Evolutionary conservation across 2,113 vertebrate genomes (phyloP).

Genomic region (Speoplatyrhinus poulsoni): DNA sequence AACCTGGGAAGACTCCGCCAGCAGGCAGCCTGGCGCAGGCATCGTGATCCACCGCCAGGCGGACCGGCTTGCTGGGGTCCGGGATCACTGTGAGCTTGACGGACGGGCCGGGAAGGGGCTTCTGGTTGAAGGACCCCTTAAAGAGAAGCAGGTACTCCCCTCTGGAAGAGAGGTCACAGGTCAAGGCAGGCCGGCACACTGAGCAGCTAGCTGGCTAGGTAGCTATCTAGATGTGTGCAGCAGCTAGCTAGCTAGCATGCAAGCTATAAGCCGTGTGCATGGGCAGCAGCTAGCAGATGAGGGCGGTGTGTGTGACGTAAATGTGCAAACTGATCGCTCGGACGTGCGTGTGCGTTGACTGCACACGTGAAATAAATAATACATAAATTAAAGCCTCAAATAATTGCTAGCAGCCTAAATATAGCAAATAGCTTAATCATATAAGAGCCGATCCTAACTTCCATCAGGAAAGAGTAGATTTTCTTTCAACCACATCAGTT

Average conservation of each 20-base stretch:
- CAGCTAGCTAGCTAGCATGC: neutral
- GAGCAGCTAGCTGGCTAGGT: neutral
- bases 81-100: constrained; percentile 84
- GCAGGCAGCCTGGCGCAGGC: constrained; percentile 74
- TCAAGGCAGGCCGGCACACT: neutral
- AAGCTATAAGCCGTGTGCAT: too few species aligned
- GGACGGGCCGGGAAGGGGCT: constrained; percentile 72
- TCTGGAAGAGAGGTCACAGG: constrained; percentile 65
- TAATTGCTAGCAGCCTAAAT: too few species aligned
- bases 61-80: constrained; percentile 84
- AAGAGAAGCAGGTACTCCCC: constrained; percentile 82
- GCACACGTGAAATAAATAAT: too few species aligned
- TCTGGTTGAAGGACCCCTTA: constrained; percentile 74
- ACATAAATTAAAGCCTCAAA: too few species aligned
- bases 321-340: too few species aligned
- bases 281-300: too few species aligned
- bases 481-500: too few species aligned
- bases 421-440: too few species aligned
- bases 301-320: too few species aligned
- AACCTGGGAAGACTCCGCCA: constrained; percentile 85
- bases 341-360: too few species aligned
- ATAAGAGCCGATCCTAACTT: too few species aligned
- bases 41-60: constrained; percentile 81
- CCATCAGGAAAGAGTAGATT: too few species aligned
- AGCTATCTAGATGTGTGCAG: neutral